Evolutionary conservation across 92 coral and sea anemone species (phyloP), one percentile per base, ranked within the genome.

Genomic region (Zoanthus sociatus): DNA sequence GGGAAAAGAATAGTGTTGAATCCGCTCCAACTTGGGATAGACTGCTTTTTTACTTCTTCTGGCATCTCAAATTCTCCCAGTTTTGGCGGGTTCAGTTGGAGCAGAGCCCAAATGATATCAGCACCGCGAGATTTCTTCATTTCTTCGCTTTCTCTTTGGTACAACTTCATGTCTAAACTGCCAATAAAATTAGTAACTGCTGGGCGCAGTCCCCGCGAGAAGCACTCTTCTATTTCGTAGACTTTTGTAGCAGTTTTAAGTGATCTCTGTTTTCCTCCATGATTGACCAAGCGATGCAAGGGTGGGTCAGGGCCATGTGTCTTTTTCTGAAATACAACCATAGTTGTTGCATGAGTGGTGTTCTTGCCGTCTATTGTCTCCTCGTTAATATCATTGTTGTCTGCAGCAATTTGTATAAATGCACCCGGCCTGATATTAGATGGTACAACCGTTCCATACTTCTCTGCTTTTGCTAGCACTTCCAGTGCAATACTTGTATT

Each of bases 311-410:
- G 87, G 45, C 90, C 87, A 64, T 83, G 83, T 51, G 45, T 13
- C 73, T 74, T 75, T 48, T 76, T 56, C 76, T 86, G 92, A 37
- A 76, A 87, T 5, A 90, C 74, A 9, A 87, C 93, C 93, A 90
- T 90, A 9, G 90, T 90, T 1, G 90, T 90, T 84, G 90, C 67
- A 77, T 87, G 89, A 5, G 89, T 89, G 12, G 89, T 89, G 44
- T 90, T 89, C 50, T 84, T 89, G 26, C 89, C 89, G 18, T 89
- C 89, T 0, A 84, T 32, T 0, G 87, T 89, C 75, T 89, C 92
- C 72, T 89, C 89, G 68, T 84, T 84, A n/a, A 89, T 60, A 50
- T 89, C 86, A 31, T 89, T 89, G 61, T 89, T 89, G 79, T 89
- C 88, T 30, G 87, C 88, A 7, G 83, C 74, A 46, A 85, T 11